Evolutionary conservation across 1,140 invertebrate species (phyloP).

Genomic region (Apis mellifera): Amel_HAv3.1 CM009932.2:11686001-11686500

Average conservation of each 20-base stretch:
- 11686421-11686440: conserved; percentile 1
- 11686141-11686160: not conserved
- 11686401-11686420: conserved; percentile 11
- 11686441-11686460: not conserved
- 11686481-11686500: not conserved
- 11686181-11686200: too few species aligned
- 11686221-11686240: too few species aligned
- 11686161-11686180: too few species aligned
- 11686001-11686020: not conserved
- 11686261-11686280: too few species aligned
- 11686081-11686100: too few species aligned
- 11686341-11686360: conserved; percentile 8
- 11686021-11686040: not conserved
- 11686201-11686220: too few species aligned
- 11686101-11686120: not conserved
- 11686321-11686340: not conserved
- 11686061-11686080: too few species aligned
- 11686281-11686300: too few species aligned
- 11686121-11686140: not conserved
- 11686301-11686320: not conserved
- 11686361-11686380: conserved; percentile 5
- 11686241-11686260: not conserved
- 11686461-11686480: conserved; percentile 5
- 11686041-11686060: not conserved
- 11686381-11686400: conserved; percentile 5